Evolutionary conservation across 2,797 vertebrate genomes (phyloP).

Genomic region (Poecilia wingei): DNA sequence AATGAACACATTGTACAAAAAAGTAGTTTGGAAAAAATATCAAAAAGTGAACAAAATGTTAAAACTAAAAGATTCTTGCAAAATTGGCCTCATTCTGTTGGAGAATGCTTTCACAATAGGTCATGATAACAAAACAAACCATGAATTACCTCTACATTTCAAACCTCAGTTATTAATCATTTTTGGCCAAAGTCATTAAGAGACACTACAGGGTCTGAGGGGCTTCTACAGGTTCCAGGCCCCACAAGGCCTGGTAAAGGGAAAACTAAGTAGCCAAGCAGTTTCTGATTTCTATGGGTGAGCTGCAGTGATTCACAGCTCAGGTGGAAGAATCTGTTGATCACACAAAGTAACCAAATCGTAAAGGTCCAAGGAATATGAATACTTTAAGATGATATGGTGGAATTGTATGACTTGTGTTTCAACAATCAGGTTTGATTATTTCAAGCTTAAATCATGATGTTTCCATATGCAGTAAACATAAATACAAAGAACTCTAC

Average conservation of each 20-base stretch:
- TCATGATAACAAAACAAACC: neutral
- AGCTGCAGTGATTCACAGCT: neutral
- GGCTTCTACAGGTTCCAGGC: neutral
- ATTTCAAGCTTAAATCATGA: neutral
- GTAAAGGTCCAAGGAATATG: neutral
- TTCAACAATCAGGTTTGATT: too few relatives aligned
- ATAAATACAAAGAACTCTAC: neutral
- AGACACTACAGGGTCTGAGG: neutral
- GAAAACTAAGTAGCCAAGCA: neutral
- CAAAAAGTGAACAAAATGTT: neutral
- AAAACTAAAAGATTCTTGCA: neutral
- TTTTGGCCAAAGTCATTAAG: neutral
- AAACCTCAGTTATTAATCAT: neutral
- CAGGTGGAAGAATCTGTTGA: neutral
- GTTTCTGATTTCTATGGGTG: neutral
- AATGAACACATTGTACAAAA: neutral
- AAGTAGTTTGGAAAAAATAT: neutral
- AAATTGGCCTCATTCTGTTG: neutral
- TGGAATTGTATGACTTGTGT: neutral
- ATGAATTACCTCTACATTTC: neutral
- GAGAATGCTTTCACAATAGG: neutral
- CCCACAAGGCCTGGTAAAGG: neutral
- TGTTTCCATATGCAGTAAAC: neutral
- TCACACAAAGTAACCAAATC: neutral
- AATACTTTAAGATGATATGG: neutral